Evolutionary conservation across 2,113 vertebrate species (phyloP), one percentile per base, ranked within the genome.

Genomic region (Collichthys lucidus): DNA sequence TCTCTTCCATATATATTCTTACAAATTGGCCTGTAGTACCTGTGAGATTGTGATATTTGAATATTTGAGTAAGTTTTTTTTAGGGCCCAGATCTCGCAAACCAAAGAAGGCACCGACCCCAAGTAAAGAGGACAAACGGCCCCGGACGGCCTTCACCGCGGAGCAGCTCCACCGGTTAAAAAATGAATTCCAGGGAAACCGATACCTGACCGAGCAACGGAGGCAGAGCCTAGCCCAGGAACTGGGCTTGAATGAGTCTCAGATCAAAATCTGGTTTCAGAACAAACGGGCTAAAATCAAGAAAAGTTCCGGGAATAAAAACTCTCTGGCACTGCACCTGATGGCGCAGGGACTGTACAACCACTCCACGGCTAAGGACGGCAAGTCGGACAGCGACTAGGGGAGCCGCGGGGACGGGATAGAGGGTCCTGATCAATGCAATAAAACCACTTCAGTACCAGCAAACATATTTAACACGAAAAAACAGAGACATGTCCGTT

Each of bases 231-330:
- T 98, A 85, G 96, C 97, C 0, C 93, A 93, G 74, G 96, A 97
- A 55, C 96, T 98, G 1, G 94, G 94, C 63, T 96, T 98, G 77
- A 98, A 97, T 53, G 96, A 98, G 87, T 96, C 97, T 0, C 97
- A 98, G 90, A 97, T 98, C 88, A 98, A 98, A 88, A 98, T 98
- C 84, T 98, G 97, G 97, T 98, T 98, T 80, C 97, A 98, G 93
- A 98, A 98, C 94, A 98, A 98, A 74, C 91, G 97, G 9, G 97
- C 97, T 80, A 98, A 98, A 86, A 97, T 97, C 82, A 98, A 98
- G 92, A 98, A 98, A 81, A 95, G 96, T 20, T 88, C 94, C 0
- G 96, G 95, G 67, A 94, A 68, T 82, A 96, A 96, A 77, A 97
- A 97, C 94, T 83, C 95, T 2, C 92, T 97, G 89, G 97, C 97